Evolutionary conservation across 2,888 invertebrate species (phyloP), one percentile per base, ranked within the genome.

Genomic region (Teleogryllus oceanicus): DNA sequence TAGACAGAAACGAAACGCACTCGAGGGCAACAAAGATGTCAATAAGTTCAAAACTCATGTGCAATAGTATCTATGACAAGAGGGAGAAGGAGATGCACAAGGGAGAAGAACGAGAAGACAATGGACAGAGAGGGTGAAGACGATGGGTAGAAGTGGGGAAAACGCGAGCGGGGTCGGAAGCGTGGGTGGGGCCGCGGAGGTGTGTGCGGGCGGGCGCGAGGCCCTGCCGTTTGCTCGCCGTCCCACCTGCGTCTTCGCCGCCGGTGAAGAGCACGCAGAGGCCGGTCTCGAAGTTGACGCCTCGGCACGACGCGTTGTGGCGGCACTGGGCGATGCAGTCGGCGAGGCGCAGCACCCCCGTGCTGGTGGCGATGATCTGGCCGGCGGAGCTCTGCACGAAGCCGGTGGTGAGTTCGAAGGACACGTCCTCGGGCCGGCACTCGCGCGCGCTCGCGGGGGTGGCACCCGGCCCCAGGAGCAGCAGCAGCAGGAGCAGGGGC

Each of bases 291-390:
- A 86, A 87, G 83, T 87, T 87, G 82, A 86, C 84, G 50, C 86
- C 85, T 78, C 83, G 84, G 83, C 87, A 87, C 16, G 83, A 81
- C 49, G 83, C 78, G 81, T 85, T 86, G 11, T 82, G 80, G 78
- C 84, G 83, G 83, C 87, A 87, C 13, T 84, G 84, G 49, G 84
- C 84, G 18, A 87, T 84, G 82, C 87, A 87, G 77, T 87, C 87
- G 49, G 85, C 84, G 77, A 87, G 83, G 79, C 85, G 84, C 37
- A 87, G 84, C 11, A 86, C 86, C 51, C 87, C 87, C 21, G 86
- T 84, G 81, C 85, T 84, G 62, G 86, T 85, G 81, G 86, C 86
- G 75, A 87, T 89, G 84, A 86, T 89, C 85, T 86, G 90, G 82
- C 88, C 87, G 79, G 86, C 78, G 11, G 81, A 81, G 49, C 79